Conservation (phyloP, 1,140 invertebrate species). For the Scaptomyza montana region DNA sequence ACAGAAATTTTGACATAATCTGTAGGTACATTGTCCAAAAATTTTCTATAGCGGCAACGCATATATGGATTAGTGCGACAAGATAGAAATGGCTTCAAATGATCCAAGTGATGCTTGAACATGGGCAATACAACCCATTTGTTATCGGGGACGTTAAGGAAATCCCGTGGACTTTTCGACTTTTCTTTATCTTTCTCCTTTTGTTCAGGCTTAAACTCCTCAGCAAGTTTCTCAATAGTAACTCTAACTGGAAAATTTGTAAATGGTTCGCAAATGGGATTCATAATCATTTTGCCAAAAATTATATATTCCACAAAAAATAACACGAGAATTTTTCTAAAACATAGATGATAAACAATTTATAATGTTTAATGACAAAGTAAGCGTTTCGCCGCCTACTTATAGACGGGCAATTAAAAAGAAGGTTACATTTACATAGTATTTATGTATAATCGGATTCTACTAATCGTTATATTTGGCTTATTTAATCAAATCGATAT, state of each 20-base stretch:
- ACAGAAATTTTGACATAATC: conserved; percentile 51
- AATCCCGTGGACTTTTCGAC: conserved; percentile 32
- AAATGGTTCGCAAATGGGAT: conserved; percentile 64
- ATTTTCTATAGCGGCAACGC: conserved; percentile 48
- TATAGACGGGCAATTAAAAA: not conserved
- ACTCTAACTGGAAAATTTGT: conserved; percentile 56
- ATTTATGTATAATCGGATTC: conserved; percentile 30
- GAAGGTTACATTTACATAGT: conserved; percentile 2
- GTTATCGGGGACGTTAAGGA: conserved; percentile 44
- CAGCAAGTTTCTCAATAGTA: conserved; percentile 52
- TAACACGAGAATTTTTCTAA: conserved; percentile 4
- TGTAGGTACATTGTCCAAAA: conserved; percentile 58
- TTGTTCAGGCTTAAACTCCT: conserved; percentile 49
- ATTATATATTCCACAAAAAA: not conserved
- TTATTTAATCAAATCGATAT: conserved; percentile 69
- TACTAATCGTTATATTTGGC: conserved; percentile 74
- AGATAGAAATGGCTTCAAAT: conserved; percentile 52
- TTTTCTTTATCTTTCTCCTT: conserved; percentile 15
- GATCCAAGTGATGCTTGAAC: conserved; percentile 59
- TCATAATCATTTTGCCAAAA: conserved; percentile 23
- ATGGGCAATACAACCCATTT: conserved; percentile 59
- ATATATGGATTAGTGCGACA: conserved; percentile 47
- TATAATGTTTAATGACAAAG: conserved; percentile 2
- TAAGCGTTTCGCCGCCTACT: not conserved
- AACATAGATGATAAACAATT: conserved; percentile 7